Base-by-base conservation (phyloP, 1,140 invertebrate genomes). In the Scaptomyza hsui region DNA sequence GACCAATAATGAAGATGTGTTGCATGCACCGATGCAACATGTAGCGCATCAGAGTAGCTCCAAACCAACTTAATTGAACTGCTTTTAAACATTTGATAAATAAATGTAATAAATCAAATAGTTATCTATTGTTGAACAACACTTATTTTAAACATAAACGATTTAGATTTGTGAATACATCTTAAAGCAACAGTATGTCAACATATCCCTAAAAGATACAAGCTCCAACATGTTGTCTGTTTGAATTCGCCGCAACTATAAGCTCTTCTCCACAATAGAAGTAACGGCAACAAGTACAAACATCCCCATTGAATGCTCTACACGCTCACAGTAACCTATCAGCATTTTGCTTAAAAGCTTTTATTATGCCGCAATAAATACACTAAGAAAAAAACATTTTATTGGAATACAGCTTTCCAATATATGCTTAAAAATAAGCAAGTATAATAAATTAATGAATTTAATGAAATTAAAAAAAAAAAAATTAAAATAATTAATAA, bases 201-300 rank as follows among this genome's bases (percentile, higher is more conserved):
- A n/a, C 3, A 15, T 1, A 7, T 24, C 18, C 19, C n/a, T 9
- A 10, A 49, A 29, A 16, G 13, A 21, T 13, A 32, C 60, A 52
- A 29, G 37, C 9, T 80, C 77, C 29, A 86, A 86, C 82, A 78
- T 81, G 81, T 86, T 86, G 81, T 26, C 44, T 41, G 48, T 51
- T n/a, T 10, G 55, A 88, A 86, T 88, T 86, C 81, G 82, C 81
- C 74, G 76, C 67, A 72, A 78, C 60, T 48, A 39, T 9, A 42
- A 47, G 7, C 47, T 49, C 19, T 18, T 10, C 59, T 39, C 10
- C 6, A 16, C 29, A 53, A 37, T 2, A 53, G 32, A 56, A 72
- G 48, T 65, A 70, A 70, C 60, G 78, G 78, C 82, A 88, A 88
- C 82, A 88, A 88, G 82, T 88, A 86, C 35, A 75, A 65, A 42